Evolutionary conservation across 2,113 vertebrate species (phyloP).

Genomic region (Platysternon megacephalum): DNA sequence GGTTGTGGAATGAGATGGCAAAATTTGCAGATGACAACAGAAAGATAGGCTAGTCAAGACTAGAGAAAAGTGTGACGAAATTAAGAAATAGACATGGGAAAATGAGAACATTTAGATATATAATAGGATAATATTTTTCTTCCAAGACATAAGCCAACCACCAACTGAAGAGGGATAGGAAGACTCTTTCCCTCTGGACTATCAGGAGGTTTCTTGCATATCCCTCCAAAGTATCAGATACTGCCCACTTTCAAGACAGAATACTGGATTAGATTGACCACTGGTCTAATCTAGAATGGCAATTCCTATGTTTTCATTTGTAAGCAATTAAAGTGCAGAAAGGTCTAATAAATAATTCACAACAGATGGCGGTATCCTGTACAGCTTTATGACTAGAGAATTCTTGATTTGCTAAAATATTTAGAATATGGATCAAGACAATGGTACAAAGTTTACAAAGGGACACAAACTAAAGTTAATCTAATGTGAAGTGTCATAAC

Average conservation of each 20-base stretch:
- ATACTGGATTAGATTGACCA: too few relatives aligned
- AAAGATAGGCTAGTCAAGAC: background rate
- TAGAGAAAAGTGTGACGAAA: background rate
- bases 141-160: too few relatives aligned
- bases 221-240: too few relatives aligned
- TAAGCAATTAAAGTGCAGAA: too few relatives aligned
- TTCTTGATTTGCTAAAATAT: background rate
- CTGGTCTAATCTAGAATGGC: too few relatives aligned
- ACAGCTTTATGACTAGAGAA: background rate
- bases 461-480: constrained; percentile 31
- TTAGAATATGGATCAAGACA: background rate
- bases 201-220: too few relatives aligned
- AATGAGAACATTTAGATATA: too few relatives aligned
- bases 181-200: too few relatives aligned
- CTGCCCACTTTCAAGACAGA: too few relatives aligned
- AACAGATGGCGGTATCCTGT: background rate
- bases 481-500: constrained; percentile 23
- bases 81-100: background rate
- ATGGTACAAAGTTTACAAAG: constrained; percentile 13
- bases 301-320: too few relatives aligned
- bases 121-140: too few relatives aligned
- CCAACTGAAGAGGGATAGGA: too few relatives aligned
- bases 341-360: background rate
- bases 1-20: background rate
- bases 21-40: constrained; percentile 20